Percentiles rank a stretch among this genome's conserved stretches.
These are phyloP conservation scores for Anagrus nilaparvatae DNA, from an alignment of 1,140 invertebrate species.

Conservation along the genomic window DNA sequence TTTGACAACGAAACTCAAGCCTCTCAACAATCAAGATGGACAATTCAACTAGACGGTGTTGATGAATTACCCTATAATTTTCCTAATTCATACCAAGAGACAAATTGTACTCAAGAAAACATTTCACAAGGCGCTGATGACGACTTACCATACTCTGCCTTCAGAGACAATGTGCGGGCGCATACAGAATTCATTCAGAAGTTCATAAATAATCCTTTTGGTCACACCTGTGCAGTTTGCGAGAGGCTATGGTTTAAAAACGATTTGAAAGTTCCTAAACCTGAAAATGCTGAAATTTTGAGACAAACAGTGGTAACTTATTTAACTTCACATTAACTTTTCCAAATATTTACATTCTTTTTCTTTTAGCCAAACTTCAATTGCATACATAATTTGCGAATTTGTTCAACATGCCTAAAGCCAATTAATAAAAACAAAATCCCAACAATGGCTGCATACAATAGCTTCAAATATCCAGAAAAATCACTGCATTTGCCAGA, in stretches of 20 bases:
- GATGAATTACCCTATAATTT: too few species aligned
- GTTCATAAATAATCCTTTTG: conserved; percentile 17
- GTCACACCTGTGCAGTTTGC: conserved; percentile 17
- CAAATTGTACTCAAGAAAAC: too few species aligned
- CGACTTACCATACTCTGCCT: too few species aligned
- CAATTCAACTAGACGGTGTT: too few species aligned
- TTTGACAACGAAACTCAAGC: too few species aligned
- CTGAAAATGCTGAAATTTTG: conserved; percentile 6
- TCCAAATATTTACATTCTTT: neutral
- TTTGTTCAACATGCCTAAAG: conserved; percentile 19
- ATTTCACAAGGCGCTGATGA: too few species aligned
- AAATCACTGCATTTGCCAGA: conserved; percentile 15
- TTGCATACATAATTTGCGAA: neutral
- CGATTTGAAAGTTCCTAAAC: conserved; percentile 15
- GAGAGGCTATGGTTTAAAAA: conserved; percentile 22
- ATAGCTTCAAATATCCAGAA: conserved; percentile 22
- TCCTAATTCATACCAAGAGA: too few species aligned
- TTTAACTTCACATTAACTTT: neutral
- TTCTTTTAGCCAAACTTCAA: neutral
- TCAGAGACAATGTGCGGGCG: too few species aligned
- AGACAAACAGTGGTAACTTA: neutral
- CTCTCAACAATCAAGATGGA: too few species aligned
- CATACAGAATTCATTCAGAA: conserved; percentile 12
- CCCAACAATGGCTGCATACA: conserved; percentile 15
- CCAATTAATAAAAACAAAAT: conserved; percentile 17